phyloP scores from a whole-genome alignment of 2,113 vertebrate species.

The Corythaixoides concolor region DNA sequence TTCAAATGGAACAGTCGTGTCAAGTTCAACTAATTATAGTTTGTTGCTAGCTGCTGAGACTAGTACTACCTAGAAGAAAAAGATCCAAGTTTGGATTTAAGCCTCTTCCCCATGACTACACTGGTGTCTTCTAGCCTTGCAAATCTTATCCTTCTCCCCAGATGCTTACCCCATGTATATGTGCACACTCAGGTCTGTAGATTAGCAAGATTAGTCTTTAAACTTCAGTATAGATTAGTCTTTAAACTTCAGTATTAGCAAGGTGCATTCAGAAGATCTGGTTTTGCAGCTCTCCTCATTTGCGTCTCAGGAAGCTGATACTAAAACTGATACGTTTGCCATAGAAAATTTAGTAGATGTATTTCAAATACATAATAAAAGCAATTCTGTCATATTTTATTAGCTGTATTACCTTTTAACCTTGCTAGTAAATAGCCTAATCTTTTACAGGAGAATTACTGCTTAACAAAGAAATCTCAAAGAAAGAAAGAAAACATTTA shows the following conservation, averaged over 20 bases:
- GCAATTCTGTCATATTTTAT: neutral
- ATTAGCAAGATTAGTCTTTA: neutral
- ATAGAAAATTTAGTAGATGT: neutral
- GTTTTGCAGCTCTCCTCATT: neutral
- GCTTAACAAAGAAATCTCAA: neutral
- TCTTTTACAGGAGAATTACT: neutral
- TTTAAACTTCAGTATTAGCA: neutral
- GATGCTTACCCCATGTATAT: neutral
- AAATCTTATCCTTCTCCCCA: neutral
- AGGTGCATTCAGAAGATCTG: neutral
- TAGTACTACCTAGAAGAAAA: neutral
- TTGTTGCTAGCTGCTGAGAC: neutral
- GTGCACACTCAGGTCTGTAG: neutral
- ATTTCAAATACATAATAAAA: neutral
- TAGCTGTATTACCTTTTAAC: neutral
- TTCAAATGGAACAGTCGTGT: neutral
- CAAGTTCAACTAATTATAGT: neutral
- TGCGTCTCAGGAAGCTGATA: neutral
- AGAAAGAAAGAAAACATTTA: neutral
- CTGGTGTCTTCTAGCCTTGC: neutral
- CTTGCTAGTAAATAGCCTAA: neutral
- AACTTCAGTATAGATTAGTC: neutral
- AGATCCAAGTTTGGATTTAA: neutral
- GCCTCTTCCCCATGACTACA: neutral
- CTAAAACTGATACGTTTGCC: neutral